Conservation (phyloP, 2,797 vertebrate genomes). For the Chromis chromis region DNA sequence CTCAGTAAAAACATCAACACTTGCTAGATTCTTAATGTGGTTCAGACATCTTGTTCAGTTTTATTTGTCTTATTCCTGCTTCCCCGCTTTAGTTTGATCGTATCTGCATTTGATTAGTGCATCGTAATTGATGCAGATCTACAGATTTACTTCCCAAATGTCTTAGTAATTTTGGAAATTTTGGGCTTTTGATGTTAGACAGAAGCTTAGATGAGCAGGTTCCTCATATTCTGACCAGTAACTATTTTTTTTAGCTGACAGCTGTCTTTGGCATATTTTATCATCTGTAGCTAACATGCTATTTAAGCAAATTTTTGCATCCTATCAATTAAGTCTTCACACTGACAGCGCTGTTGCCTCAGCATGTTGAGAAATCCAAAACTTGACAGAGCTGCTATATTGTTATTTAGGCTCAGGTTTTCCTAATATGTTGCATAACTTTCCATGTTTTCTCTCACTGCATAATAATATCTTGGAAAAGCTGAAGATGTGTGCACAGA, state of each 20-base stretch:
- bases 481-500: conserved; percentile 23
- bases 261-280: background rate
- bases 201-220: background rate
- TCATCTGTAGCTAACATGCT: background rate
- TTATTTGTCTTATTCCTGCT: conserved; percentile 1
- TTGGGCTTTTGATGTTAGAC: background rate
- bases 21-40: background rate
- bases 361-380: conserved; percentile 7
- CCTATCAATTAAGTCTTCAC: background rate
- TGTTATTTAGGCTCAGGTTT: background rate
- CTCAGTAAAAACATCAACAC: background rate
- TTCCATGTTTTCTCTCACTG: background rate
- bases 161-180: background rate
- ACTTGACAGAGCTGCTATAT: background rate
- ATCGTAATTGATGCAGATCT: conserved; percentile 13
- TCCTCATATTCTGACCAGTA: background rate
- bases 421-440: background rate
- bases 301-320: conserved; percentile 1
- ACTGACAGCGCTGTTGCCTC: background rate
- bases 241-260: background rate
- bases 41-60: background rate
- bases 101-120: background rate
- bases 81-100: background rate
- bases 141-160: background rate
- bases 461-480: background rate